Evolutionary conservation across 2,797 vertebrate species (phyloP), one percentile per base, ranked within the genome.

Genomic region (Nyctalus aviator): DNA sequence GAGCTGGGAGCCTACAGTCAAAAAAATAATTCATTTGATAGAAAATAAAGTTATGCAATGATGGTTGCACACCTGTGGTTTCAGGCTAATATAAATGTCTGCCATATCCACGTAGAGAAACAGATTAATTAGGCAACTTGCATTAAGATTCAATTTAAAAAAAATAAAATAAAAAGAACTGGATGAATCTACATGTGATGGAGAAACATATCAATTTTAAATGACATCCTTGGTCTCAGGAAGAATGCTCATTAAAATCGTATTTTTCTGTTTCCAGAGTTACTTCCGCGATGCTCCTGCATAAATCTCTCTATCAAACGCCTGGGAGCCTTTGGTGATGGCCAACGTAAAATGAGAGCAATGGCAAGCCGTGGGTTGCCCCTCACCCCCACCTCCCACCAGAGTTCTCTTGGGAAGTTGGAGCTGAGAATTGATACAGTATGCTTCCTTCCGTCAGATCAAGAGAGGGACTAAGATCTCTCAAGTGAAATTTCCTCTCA

Each of bases 401-500:
- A 25, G 50, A 77, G 21, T 82, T 68, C 88, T 68, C 86, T 30
- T 0, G 81, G 55, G n/a, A 89, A 86, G 57, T 53, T 57, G 23
- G 41, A 62, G 27, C 55, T 3, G 17, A 82, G 55, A 57, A 81
- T 59, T 53, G 66, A 62, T n/a, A 37, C 18, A 25, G 9, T 4
- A 0, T 17, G 55, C n/a, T 62, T 83, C 35, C 69, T 86, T 64
- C 95, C 41, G 0, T 68, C 81, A 1, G 71, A 44, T 77, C 46
- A 41, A 21, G 32, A 71, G 32, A 75, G 66, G 35, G 50, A n/a
- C 85, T 50, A 64, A 46, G 78, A 82, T 82, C 15, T 83, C 13
- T 30, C 82, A 69, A 86, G 76, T 18, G 72, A 62, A 10, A 53
- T 92, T 93, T 89, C 32, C 89, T 83, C 96, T 93, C 90, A 82